Conservation (phyloP, 2,888 invertebrate species). For the Brachycybe producta region DNA sequence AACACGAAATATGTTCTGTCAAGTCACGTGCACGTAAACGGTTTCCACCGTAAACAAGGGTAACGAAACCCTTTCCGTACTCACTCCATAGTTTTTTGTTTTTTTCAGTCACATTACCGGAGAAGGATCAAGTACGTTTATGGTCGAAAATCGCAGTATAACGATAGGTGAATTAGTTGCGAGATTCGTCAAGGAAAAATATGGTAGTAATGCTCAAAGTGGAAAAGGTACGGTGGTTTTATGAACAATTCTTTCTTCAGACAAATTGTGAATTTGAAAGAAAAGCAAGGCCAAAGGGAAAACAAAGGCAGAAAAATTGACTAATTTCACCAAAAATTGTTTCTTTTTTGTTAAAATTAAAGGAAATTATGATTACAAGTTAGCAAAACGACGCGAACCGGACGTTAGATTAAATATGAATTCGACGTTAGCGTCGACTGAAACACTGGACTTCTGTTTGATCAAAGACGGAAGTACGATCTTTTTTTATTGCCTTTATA, state of each 20-base stretch:
- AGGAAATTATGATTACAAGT: constrained; percentile 31
- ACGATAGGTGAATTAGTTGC: constrained; percentile 2
- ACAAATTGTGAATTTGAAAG: neutral
- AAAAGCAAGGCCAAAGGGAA: no score
- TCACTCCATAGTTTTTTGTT: no score
- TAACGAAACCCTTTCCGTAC: no score
- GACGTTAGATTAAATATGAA: constrained; percentile 33
- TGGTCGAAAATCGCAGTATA: constrained; percentile 3
- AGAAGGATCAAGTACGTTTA: constrained; percentile 22
- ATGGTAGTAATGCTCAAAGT: neutral
- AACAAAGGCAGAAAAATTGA: no score
- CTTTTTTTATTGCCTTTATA: no score
- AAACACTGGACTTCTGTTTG: constrained; percentile 33
- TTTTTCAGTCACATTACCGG: constrained; percentile 30
- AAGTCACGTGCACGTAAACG: no score
- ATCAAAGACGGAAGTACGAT: constrained; percentile 26
- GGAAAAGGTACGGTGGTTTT: neutral
- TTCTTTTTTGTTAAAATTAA: no score
- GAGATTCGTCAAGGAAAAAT: neutral
- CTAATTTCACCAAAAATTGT: no score
- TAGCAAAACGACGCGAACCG: constrained; percentile 33
- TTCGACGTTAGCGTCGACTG: constrained; percentile 28
- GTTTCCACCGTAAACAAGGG: no score
- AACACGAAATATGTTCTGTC: no score
- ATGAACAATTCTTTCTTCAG: neutral